A percentile compares a stretch with the other conserved stretches of the same genome.
Conservation (phyloP, 1,140 invertebrate genomes). For the Ruditapes philippinarum region DNA sequence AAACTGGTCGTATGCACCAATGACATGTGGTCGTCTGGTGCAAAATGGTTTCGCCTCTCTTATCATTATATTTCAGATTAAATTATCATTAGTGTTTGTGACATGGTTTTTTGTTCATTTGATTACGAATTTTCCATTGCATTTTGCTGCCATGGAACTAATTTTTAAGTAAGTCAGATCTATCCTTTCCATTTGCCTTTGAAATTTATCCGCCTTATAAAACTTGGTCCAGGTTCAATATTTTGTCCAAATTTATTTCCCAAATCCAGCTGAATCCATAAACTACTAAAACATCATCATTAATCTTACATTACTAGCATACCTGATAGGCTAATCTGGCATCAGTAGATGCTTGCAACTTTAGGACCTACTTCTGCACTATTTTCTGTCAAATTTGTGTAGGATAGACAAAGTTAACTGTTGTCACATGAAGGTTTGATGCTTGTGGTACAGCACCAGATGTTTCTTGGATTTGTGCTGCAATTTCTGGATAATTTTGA, state of each 20-base stretch:
- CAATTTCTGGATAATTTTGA: background rate
- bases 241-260: background rate
- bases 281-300: constrained; percentile 32
- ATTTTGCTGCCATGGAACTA: no score
- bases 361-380: background rate
- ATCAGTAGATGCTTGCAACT: background rate
- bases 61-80: background rate
- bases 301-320: constrained; percentile 29
- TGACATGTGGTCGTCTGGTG: no score
- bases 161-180: no score
- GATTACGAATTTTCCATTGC: background rate
- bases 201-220: background rate
- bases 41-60: background rate
- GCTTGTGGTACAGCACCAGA: background rate
- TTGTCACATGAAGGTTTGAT: background rate
- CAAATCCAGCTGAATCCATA: constrained; percentile 18
- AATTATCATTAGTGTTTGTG: background rate
- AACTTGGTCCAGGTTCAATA: background rate
- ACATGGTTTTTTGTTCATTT: no score
- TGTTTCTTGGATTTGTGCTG: background rate
- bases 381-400: background rate
- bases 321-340: background rate
- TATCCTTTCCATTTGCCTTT: background rate
- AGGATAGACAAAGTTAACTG: background rate
- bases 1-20: background rate